Conservation (phyloP, 2,797 vertebrate genomes). For the Onychomys arenicola region DNA sequence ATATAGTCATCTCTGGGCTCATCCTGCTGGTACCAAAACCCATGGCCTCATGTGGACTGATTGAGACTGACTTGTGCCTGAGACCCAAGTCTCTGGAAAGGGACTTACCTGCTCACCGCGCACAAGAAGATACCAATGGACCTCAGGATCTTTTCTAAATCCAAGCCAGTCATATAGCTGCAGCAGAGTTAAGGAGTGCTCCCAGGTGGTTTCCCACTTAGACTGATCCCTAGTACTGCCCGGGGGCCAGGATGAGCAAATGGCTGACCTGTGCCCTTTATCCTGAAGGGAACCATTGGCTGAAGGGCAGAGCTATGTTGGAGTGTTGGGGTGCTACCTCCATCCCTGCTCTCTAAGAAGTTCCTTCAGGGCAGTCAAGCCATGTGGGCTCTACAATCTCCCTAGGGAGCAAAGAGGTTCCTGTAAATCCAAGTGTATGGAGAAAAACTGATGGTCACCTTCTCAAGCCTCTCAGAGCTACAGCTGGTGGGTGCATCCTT, state of each 20-base stretch:
- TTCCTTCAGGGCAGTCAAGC: not conserved
- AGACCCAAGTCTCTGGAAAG: not conserved
- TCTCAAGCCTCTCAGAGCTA: not conserved
- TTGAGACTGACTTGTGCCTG: not conserved
- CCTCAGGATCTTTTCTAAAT: conserved; percentile 89
- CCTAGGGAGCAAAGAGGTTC: not conserved
- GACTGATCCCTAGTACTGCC: not conserved
- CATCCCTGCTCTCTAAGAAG: conserved; percentile 16
- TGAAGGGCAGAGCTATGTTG: not conserved
- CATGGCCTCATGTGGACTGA: not conserved
- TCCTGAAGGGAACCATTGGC: not conserved
- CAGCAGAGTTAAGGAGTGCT: conserved; percentile 85
- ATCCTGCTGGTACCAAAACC: not conserved
- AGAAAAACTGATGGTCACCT: not conserved
- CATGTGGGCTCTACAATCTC: not conserved
- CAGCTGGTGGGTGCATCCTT: not conserved
- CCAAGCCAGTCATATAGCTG: conserved; percentile 91
- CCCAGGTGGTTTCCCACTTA: not conserved
- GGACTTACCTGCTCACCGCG: conserved; percentile 91
- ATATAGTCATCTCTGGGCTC: not conserved
- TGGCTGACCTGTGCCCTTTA: not conserved
- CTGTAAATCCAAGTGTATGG: not conserved
- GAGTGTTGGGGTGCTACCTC: not conserved
- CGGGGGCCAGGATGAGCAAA: not conserved
- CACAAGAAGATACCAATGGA: conserved; percentile 92